Evolutionary conservation across 2,113 vertebrate genomes (phyloP).

Genomic region (Pica pica): DNA sequence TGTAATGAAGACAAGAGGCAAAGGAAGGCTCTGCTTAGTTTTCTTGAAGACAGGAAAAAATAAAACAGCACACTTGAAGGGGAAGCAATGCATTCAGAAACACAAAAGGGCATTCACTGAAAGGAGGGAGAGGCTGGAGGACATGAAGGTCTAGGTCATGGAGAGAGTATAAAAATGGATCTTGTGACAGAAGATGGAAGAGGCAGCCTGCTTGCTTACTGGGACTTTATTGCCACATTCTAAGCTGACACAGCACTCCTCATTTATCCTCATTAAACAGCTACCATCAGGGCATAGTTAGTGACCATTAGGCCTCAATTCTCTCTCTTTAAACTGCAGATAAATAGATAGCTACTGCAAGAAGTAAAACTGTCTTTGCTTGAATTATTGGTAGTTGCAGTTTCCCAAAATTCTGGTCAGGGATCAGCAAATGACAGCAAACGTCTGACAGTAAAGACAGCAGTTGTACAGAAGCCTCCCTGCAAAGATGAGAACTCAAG

Average conservation of each 20-base stretch:
- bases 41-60: neutral
- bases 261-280: slow-evolving; percentile 38
- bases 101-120: neutral
- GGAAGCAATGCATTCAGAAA: neutral
- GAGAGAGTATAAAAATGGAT: slow-evolving; percentile 4
- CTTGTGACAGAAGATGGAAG: neutral
- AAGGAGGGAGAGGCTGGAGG: neutral
- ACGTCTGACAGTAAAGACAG: neutral
- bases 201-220: neutral
- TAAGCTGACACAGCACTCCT: neutral
- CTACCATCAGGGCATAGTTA: neutral
- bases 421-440: neutral
- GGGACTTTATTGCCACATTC: neutral
- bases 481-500: neutral
- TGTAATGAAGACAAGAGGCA: neutral
- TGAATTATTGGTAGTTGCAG: neutral
- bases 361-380: neutral
- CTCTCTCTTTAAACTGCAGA: neutral
- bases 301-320: neutral
- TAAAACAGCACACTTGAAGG: neutral
- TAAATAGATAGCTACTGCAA: neutral
- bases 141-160: slow-evolving; percentile 1
- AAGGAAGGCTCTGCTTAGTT: neutral
- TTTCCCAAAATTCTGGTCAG: neutral
- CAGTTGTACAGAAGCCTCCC: neutral